Evolutionary conservation across 1,140 invertebrate genomes (phyloP), one percentile per base, ranked within the genome.

Genomic region (Lasioglossum albipes): DNA sequence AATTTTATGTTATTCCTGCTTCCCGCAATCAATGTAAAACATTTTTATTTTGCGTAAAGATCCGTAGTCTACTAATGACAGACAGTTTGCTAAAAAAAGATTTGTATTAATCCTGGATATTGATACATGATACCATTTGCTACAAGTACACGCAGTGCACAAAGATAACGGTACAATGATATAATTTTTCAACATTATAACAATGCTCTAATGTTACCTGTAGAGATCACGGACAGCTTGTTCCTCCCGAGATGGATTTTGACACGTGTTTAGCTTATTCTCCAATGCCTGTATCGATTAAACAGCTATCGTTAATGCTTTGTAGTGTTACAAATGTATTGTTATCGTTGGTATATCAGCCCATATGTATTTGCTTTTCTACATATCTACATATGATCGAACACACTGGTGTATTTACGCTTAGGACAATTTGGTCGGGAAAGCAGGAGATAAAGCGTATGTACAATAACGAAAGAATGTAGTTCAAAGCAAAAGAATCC

Each of bases 211-310:
- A 86, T 89, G 90, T 93, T 93, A 93, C 93, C 93, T 93, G 92
- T 93, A 93, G 79, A 93, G 87, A 90, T 93, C 93, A 52, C 92
- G 90, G 66, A 93, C 89, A n/a, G 91, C 89, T 87, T 92, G 93
- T 87, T 93, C 93, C 86, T 94, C 93, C 87, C 93, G 86, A 45
- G 92, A 91, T 61, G 92, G 90, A 76, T 93, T 93, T 81, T 91
- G 89, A 82, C 93, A 93, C 62, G 93, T 92, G 75, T 93, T 93
- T 71, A 94, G 84, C 74, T 93, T 93, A 78, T 93, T 93, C 84
- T 93, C 93, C 91, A 93, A 82, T 22, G 93, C 92, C 93, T 93
- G 86, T 73, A 79, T 79, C 27, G 81, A 84, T 83, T 69, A 61
- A 85, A 79, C 7, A 71, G 74, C 6, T 59, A 41, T 71, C 57